Evolutionary conservation across 2,888 invertebrate genomes (phyloP), one percentile per base, ranked within the genome.

Genomic region (Amaurobius ferox): DNA sequence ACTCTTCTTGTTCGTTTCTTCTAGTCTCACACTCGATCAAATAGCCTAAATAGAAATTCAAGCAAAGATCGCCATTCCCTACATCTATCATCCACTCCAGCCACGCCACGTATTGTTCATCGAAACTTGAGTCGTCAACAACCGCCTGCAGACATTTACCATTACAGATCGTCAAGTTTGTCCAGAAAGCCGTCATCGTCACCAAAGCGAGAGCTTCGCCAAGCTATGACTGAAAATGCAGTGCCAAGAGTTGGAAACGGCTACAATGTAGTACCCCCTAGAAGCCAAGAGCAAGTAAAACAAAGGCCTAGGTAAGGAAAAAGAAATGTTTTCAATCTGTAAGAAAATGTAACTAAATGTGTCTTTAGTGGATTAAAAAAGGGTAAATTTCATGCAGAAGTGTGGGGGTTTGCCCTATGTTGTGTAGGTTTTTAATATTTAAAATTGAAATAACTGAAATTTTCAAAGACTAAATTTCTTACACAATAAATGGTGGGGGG

Each of bases 61-160:
- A 79, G 79, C 55, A 71, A 55, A 62, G 86, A 86, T 16, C 86
- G 86, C 11, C 86, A 79, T n/a, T 79, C 79, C 19, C 74, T 70
- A 9, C 32, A 73, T 28, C 16, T 86, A 7, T 76, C 70, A 0
- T 86, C 79, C 16, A 86, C 79, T 23, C 86, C 86, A 0, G 79
- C 74, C 5, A 79, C 86, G 1, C 79, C 79, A 28, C 79, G 86
- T 16, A 16, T 44, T 0, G 39, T 35, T 7, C 66, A 78, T 19
- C 61, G 79, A 9, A 78, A 77, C 61, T 70, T 61, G 39, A 66
- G 28, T 29, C 72, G 77, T 0, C 70, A 70, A 16, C 76, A 62
- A n/a, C 78, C 67, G 19, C n/a, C 86, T 6, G 40, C 79, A 0
- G 86, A 86, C 28, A 35, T 64, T 9, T 74, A 86, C 68, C 79